Evolutionary conservation across 2,113 vertebrate species (phyloP).

Genomic region (Paradoxurus hermaphroditus): DNA sequence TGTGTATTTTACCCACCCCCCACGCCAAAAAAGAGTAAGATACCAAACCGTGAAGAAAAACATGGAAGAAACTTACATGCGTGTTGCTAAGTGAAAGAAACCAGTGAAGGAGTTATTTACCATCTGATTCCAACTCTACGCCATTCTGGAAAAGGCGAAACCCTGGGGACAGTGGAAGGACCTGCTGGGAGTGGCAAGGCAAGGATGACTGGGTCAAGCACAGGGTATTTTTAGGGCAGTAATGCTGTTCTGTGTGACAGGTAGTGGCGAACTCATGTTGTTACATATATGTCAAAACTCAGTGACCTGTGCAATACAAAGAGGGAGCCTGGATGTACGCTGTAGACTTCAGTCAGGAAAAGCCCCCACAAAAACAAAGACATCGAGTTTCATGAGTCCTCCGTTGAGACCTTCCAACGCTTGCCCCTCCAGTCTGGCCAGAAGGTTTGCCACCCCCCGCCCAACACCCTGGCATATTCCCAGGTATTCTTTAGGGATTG

Average conservation of each 20-base stretch:
- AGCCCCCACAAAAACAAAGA: not conserved
- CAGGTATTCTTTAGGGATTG: not conserved
- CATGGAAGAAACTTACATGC: not conserved
- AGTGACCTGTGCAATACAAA: not conserved
- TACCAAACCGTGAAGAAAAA: not conserved
- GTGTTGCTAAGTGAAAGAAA: not conserved
- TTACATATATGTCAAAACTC: not conserved
- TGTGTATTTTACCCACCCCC: not conserved
- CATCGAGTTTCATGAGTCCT: not conserved
- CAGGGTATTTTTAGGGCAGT: not conserved
- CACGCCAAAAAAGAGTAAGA: not conserved
- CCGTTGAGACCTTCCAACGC: not conserved
- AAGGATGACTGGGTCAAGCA: not conserved
- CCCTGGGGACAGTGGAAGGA: not conserved
- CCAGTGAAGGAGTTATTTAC: not conserved
- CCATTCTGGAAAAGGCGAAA: not conserved
- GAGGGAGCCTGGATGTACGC: not conserved
- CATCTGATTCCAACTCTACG: not conserved
- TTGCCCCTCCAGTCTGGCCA: not conserved
- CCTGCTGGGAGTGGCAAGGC: not conserved
- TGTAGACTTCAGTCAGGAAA: not conserved
- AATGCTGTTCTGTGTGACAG: not conserved
- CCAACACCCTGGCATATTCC: not conserved
- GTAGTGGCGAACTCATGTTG: not conserved
- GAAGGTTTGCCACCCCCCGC: not conserved